These are phyloP conservation scores for Hypercompe scribonia DNA, from an alignment of 2,888 invertebrate species.

Conservation along the genomic window DNA sequence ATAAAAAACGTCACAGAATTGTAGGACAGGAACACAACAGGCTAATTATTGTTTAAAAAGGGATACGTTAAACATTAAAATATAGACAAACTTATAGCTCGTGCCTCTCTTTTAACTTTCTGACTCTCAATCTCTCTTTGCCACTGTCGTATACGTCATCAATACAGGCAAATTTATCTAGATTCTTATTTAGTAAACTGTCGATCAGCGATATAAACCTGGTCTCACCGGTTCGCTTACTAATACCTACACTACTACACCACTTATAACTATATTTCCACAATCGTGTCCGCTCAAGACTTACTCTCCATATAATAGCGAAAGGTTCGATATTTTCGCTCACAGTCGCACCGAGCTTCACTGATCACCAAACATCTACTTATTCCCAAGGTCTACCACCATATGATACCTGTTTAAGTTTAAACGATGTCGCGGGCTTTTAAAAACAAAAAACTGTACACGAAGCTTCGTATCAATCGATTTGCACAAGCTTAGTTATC, in stretches of 20 bases:
- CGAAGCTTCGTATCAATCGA: neutral
- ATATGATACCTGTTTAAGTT: slow-evolving; percentile 18
- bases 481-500: slow-evolving; percentile 7
- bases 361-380: slow-evolving; percentile 26
- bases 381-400: slow-evolving; percentile 20
- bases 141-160: no score
- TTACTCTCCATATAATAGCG: slow-evolving; percentile 42
- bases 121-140: no score
- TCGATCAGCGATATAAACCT: no score
- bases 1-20: no score
- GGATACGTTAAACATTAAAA: no score
- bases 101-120: no score
- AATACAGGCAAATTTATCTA: no score
- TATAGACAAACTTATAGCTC: no score
- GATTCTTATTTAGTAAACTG: no score
- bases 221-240: no score
- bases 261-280: neutral
- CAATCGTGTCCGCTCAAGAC: slow-evolving; percentile 33
- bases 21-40: no score
- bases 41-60: no score
- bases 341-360: slow-evolving; percentile 18
- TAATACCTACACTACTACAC: neutral
- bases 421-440: slow-evolving; percentile 2
- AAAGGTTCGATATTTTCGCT: slow-evolving; percentile 57
- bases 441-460: slow-evolving; percentile 1